Percentiles rank a stretch among this genome's conserved stretches.
Conservation (phyloP, 2,113 vertebrate species). For the Engystomops pustulosus region DNA sequence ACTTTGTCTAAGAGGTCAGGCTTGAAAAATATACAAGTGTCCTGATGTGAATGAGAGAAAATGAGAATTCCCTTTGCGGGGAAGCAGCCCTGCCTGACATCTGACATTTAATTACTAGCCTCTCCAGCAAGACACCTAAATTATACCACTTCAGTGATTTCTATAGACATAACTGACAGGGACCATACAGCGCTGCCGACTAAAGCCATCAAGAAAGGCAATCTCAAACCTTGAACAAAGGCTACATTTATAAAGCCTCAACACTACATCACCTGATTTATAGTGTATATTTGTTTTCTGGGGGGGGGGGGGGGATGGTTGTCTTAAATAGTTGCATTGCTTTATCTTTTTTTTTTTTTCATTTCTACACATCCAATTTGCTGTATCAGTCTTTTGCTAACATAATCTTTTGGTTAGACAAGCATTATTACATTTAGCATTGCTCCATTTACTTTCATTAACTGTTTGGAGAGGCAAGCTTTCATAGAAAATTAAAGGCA, state of each 20-base stretch:
- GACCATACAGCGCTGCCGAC: constrained; percentile 42
- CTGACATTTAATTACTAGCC: constrained; percentile 60
- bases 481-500: too few relatives aligned
- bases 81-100: constrained; percentile 56
- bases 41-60: constrained; percentile 59
- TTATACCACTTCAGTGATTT: constrained; percentile 60
- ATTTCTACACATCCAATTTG: too few relatives aligned
- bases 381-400: too few relatives aligned
- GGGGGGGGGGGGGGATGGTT: too few relatives aligned
- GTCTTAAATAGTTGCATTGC: not conserved
- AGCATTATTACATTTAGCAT: too few relatives aligned
- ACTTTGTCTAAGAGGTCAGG: constrained; percentile 56
- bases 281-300: not conserved
- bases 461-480: too few relatives aligned
- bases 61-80: constrained; percentile 53
- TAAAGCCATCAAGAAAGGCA: constrained; percentile 51
- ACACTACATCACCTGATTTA: constrained; percentile 39
- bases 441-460: too few relatives aligned
- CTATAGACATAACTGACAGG: constrained; percentile 55
- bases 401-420: too few relatives aligned
- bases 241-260: constrained; percentile 44
- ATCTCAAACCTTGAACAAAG: constrained; percentile 40
- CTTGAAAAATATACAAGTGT: constrained; percentile 54
- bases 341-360: too few relatives aligned
- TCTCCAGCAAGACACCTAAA: constrained; percentile 58